Evolutionary conservation across 64 coral and sea anemone genomes (phyloP), one percentile per base, ranked within the genome.

Genomic region (Porites australiensis): DNA sequence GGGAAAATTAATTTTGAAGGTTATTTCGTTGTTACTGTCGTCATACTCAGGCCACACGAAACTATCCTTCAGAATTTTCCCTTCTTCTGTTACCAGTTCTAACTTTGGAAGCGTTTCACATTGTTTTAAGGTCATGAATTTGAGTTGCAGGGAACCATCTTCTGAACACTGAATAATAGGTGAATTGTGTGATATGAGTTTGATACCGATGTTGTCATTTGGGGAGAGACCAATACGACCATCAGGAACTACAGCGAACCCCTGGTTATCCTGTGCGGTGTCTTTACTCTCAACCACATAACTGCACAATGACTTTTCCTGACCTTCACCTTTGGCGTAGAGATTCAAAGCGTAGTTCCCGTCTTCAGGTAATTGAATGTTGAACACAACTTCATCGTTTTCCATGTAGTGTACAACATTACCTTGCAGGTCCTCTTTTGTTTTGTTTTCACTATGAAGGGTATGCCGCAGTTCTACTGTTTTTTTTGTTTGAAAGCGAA

Each of bases 281-380:
- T 74, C 48, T 44, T 10, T 74, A 44, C 72, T 47, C 43, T 13
- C 13, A 74, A 74, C 43, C 27, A 74, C 72, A 74, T 74, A 74
- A 44, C 72, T 74, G 37, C 72, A 74, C 8, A 74, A 44, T 47
- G 72, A 74, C 43, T 48, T 74, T 74, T 44, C 72, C 13, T 44
- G 72, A 48, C 43, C 27, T 11, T 44, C 43, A 43, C 13, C 44
- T 74, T 74, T 74, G 44, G 23, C 16, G 43, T 45, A 74, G 13
- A 74, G 72, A 74, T 74, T 74, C 37, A 74, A 74, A 47, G 72
- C 72, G 48, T 45, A 74, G 14, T 74, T 44, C 15, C 72, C 72
- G 72, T 74, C 72, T 74, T 74, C 72, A 44, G 72, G 72, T 74
- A 44, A 10, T 11, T 74, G 72, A 44, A 74, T 74, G 3, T 44